Base-by-base conservation (phyloP, 2,113 vertebrate species). In the Ictalurus punctatus region DNA sequence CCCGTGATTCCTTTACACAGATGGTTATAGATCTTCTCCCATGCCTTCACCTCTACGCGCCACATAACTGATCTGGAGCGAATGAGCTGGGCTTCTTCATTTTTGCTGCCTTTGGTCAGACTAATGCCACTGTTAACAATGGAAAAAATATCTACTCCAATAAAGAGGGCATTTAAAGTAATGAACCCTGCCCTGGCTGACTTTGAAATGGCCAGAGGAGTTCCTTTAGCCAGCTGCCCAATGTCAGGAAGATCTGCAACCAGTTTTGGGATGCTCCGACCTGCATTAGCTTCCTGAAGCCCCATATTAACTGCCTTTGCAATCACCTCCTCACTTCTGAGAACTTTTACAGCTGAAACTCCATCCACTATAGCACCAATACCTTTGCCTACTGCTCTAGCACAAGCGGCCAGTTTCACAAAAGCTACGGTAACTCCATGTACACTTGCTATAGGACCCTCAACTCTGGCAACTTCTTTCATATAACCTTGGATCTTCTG, bases 21-120 rank as follows among this genome's bases (percentile, higher is more conserved):
- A 23, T 90, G 90, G 25, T 90, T 40, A 59, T 89, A 10, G 52
- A 92, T 90, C 86, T 30, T 88, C 81, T 90, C 30, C 92, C 90
- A 93, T 0, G 86, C 86, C 34, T 92, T 86, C 44, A 93, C 37
- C 89, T 93, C 90, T 27, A 88, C 87, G 48, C 84, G 74, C 91
- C 92, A 92, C 10, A 94, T 80, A 82, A 40, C 52, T n/a, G 86
- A 83, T 87, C 91, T 91, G 71, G 88, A 81, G 34, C 91, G 90
- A 54, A 93, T 92, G 58, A 88, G 34, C 85, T 88, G 87, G 34
- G 92, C 90, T 1, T 44, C 17, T 44, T 92, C 85, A 86, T 79
- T 92, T 61, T 92, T 92, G 73, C 87, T 93, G 2, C 91, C 92
- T 82, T 91, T 90, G 59, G 91, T 87, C 79, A 94, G 74, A 85